phyloP scores from a whole-genome alignment of 2,888 invertebrate genomes.

The Melolontha melolontha region DNA sequence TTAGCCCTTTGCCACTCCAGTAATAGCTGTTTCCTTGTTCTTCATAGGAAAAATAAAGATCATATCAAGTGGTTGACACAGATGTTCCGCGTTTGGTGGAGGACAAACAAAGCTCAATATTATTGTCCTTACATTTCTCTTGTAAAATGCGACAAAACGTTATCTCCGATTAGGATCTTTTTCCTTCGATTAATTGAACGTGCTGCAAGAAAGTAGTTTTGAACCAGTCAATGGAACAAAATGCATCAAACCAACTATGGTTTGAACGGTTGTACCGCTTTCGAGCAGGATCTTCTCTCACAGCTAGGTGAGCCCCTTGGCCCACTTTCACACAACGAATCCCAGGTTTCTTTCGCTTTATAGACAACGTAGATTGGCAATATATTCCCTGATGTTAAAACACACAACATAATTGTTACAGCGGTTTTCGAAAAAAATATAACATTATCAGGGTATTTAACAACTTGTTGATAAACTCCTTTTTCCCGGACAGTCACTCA shows the following conservation, averaged over 20 bases:
- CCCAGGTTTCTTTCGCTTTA: too few relatives aligned
- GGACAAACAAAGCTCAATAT: conserved; percentile 55
- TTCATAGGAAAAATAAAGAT: too few relatives aligned
- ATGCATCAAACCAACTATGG: conserved; percentile 9
- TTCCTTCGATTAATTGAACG: conserved; percentile 41
- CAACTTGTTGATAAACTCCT: too few relatives aligned
- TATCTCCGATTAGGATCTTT: conserved; percentile 58
- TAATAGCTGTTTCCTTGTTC: too few relatives aligned
- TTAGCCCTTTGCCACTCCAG: too few relatives aligned
- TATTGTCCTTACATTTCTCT: conserved; percentile 50
- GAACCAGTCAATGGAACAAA: conserved; percentile 11
- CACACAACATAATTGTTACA: too few relatives aligned
- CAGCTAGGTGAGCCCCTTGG: conserved; percentile 38
- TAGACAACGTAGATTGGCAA: too few relatives aligned
- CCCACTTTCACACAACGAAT: not conserved
- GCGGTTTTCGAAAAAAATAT: too few relatives aligned
- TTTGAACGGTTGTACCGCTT: conserved; percentile 18
- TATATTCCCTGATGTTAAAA: too few relatives aligned
- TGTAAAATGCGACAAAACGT: conserved; percentile 53
- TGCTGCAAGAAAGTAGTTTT: conserved; percentile 5
- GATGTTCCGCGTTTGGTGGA: conserved; percentile 51
- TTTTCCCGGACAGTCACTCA: too few relatives aligned
- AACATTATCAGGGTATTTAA: too few relatives aligned
- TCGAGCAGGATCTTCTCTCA: conserved; percentile 25
- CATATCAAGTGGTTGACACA: conserved; percentile 54